Base-by-base conservation (phyloP, 2,113 vertebrate species). In the Sphaerodactylus townsendi region DNA sequence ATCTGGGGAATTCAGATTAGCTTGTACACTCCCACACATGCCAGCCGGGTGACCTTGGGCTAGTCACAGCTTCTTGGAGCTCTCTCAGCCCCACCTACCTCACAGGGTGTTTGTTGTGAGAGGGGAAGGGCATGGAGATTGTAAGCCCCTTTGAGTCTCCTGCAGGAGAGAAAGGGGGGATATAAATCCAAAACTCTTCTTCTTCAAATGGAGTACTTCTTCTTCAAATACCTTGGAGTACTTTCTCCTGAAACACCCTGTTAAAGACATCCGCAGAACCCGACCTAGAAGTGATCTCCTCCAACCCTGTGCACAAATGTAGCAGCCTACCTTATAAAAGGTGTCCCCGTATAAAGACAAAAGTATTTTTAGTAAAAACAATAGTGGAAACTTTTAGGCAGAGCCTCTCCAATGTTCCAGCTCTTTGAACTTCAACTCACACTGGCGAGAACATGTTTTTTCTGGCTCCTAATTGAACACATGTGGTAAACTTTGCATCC, bases 331-430 rank as follows among this genome's bases (percentile, higher is more conserved):
- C 28, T 90, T 87, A 79, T 50, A 79, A 83, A 87, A 89, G 64
- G 59, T 92, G 86, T 71, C 79, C 28, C 83, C 2, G 8, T 81
- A 65, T 66, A 88, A 77, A 93, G 91, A 80, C 64, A 59, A 28
- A 86, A 83, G 3, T 87, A 85, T 90, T 93, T 94, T 90, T 90
- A 89, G 75, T 77, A 88, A 86, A 92, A 94, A 84, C 65, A 91
- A 84, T 82, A 90, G 28, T 84, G 85, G 86, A 93, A 93, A 86
- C 64, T 91, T 91, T 86, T 44, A 90, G 75, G 80, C 81, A 85
- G 73, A 83, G 44, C 53, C 65, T 92, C 88, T 82, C 86, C 68
- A 83, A 82, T 90, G 93, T 93, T 91, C 79, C 80, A 87, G 30
- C 53, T 89, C 91, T 93, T 93, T 93, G 87, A 94, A 89, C 85